phyloP scores from a whole-genome alignment of 2,797 vertebrate species.

The Avahi laniger region DNA sequence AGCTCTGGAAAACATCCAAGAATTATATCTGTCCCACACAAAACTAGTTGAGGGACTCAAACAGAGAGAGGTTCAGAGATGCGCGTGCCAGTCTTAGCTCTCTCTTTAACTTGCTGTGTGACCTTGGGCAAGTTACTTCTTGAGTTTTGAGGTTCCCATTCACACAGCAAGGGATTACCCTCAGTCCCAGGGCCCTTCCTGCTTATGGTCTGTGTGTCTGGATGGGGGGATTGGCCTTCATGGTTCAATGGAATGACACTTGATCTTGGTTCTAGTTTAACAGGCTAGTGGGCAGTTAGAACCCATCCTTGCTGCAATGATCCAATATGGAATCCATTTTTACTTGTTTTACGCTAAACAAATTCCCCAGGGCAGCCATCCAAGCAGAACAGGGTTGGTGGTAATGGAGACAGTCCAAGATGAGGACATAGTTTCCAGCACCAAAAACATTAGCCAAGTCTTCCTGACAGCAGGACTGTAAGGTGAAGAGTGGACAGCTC shows the following conservation, averaged over 20 bases:
- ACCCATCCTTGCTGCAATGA: not conserved
- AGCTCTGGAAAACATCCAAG: not conserved
- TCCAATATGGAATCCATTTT: constrained; percentile 32
- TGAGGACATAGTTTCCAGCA: constrained; percentile 35
- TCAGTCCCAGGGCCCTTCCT: not conserved
- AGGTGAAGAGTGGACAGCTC: not conserved
- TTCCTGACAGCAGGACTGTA: not conserved
- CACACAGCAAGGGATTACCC: not conserved
- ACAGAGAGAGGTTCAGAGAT: not conserved
- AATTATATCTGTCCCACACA: not conserved
- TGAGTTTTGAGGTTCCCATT: not conserved
- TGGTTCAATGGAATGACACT: not conserved
- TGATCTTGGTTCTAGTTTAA: not conserved
- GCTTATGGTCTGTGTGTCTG: not conserved
- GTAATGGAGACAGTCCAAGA: constrained; percentile 49
- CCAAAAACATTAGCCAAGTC: not conserved
- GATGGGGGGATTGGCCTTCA: not conserved
- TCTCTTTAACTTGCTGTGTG: not conserved
- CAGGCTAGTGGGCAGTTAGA: not conserved
- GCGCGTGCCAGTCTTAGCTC: not conserved
- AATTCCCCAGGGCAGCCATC: constrained; percentile 4
- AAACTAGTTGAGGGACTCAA: not conserved
- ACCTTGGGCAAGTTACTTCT: not conserved
- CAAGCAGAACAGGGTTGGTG: constrained; percentile 1
- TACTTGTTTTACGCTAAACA: constrained; percentile 59